These are phyloP conservation scores for Nixonia krombeini DNA, from an alignment of 1,140 invertebrate species.

Conservation along the genomic window DNA sequence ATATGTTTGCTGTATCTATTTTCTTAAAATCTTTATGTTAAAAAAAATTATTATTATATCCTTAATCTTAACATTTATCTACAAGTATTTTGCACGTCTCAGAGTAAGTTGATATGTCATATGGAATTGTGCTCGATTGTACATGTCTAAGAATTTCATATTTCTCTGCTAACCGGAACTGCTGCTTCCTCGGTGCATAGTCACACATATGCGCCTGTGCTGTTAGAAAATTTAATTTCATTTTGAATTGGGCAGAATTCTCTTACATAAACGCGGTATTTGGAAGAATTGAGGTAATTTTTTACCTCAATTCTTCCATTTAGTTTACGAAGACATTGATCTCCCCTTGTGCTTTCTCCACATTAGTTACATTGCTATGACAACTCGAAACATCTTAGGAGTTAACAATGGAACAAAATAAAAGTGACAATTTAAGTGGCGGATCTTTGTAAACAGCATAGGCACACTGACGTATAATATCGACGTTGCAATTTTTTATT, in stretches of 20 bases:
- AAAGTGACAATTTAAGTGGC: neutral
- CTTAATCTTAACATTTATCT: too few relatives aligned
- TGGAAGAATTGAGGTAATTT: too few relatives aligned
- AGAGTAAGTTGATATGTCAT: too few relatives aligned
- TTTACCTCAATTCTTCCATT: slow-evolving; percentile 18
- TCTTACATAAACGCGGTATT: slow-evolving; percentile 49
- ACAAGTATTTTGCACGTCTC: too few relatives aligned
- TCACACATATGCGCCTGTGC: slow-evolving; percentile 39
- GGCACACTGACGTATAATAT: slow-evolving; percentile 3
- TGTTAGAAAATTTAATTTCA: slow-evolving; percentile 60
- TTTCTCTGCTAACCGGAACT: neutral
- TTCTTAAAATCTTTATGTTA: too few relatives aligned
- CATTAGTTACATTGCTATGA: slow-evolving; percentile 25
- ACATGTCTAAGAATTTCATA: neutral
- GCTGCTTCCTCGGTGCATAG: neutral
- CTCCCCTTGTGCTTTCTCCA: slow-evolving; percentile 9
- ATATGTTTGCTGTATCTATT: too few relatives aligned
- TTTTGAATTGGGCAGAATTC: slow-evolving; percentile 61
- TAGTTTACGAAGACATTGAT: neutral
- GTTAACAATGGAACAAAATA: slow-evolving; percentile 1
- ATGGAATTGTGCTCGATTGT: too few relatives aligned
- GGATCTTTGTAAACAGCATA: neutral
- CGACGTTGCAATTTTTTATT: neutral
- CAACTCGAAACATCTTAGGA: slow-evolving; percentile 21
- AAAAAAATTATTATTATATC: too few relatives aligned